Percentiles rank a stretch among this genome's conserved stretches.
Evolutionary conservation across 2,113 vertebrate species (phyloP).

Genomic region (Bungarus multicinctus): DNA sequence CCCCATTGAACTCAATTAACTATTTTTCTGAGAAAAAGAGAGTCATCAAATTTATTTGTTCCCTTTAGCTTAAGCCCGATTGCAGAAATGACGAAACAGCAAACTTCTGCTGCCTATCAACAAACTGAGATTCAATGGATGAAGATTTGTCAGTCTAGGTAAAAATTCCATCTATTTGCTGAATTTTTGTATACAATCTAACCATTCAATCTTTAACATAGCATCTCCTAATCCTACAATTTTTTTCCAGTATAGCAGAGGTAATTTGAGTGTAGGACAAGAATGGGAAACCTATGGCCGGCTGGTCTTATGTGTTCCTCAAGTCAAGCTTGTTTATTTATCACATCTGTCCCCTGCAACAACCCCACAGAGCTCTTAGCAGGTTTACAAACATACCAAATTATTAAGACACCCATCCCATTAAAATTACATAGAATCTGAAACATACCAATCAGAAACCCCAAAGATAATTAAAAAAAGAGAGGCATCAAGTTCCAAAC

Average conservation of each 20-base stretch:
- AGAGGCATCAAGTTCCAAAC: neutral
- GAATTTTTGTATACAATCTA: neutral
- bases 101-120: neutral
- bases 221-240: neutral
- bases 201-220: neutral
- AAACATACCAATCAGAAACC: neutral
- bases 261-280: neutral
- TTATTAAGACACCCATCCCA: neutral
- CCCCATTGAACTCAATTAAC: neutral
- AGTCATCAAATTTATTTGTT: neutral
- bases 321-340: neutral
- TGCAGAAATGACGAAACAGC: neutral
- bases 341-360: neutral
- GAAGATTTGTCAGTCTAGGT: neutral
- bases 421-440: neutral
- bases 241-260: neutral
- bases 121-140: neutral
- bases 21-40: neutral
- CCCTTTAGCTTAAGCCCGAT: neutral
- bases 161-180: neutral
- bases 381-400: neutral
- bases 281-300: neutral
- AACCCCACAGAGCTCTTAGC: neutral
- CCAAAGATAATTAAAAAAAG: neutral
- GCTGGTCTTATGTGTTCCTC: neutral